Conservation (phyloP, 2,113 vertebrate species). For the Eurystomus gularis region DNA sequence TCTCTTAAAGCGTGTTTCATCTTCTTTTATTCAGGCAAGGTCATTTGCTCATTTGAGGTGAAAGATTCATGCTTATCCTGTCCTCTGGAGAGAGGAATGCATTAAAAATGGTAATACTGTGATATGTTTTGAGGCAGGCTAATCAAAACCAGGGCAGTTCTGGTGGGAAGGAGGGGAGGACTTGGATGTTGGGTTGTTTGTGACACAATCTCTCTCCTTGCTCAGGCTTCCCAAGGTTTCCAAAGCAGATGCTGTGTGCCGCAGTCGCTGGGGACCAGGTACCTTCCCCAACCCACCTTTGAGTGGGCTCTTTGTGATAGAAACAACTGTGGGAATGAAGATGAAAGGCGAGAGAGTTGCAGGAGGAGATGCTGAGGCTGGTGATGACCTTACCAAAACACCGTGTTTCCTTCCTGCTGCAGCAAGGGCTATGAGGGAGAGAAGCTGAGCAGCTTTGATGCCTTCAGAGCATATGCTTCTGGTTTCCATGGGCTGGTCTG, state of each 20-base stretch:
- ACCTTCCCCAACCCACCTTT: neutral
- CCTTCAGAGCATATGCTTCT: accelerated
- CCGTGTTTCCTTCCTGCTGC: accelerated
- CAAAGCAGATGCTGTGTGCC: neutral
- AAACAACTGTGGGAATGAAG: neutral
- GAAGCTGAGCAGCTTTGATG: accelerated
- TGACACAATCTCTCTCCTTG: neutral
- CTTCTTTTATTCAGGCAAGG: neutral
- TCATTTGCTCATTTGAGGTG: neutral
- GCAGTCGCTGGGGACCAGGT: neutral
- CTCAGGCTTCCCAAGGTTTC: neutral
- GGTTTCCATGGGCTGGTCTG: neutral
- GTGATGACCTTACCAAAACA: accelerated
- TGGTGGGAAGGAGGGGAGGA: neutral
- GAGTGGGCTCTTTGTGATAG: neutral
- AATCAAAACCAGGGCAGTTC: neutral
- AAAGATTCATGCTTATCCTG: neutral
- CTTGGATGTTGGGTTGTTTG: neutral
- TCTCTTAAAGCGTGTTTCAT: neutral
- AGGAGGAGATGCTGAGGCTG: neutral
- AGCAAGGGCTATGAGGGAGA: neutral
- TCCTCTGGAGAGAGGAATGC: neutral
- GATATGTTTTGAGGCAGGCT: neutral
- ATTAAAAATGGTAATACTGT: neutral
- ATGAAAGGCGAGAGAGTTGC: neutral